Evolutionary conservation across 2,797 vertebrate genomes (phyloP).

Genomic region (Morus bassanus): DNA sequence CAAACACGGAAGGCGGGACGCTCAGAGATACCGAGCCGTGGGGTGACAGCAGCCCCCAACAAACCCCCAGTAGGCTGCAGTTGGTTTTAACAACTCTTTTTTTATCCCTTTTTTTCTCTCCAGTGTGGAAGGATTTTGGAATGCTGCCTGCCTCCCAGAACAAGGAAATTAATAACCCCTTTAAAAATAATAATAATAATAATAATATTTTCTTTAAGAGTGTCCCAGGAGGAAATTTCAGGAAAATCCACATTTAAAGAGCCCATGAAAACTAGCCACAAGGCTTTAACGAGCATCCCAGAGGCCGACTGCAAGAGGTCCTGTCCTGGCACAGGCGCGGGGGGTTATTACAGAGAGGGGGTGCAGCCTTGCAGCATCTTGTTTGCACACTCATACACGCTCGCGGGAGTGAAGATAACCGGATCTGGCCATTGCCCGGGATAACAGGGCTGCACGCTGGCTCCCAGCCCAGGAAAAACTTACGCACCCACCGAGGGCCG

Average conservation of each 20-base stretch:
- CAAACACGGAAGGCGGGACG: not conserved
- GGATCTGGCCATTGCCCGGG: not conserved
- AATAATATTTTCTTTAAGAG: not conserved
- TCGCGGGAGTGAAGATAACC: not conserved
- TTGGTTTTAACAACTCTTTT: not conserved
- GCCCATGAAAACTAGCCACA: not conserved
- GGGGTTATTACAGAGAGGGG: not conserved
- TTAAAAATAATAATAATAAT: too few relatives aligned
- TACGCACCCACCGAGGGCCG: not conserved
- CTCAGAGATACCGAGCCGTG: fast-evolving
- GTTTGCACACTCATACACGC: not conserved
- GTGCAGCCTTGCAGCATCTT: not conserved
- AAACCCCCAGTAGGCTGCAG: fast-evolving
- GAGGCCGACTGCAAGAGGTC: not conserved
- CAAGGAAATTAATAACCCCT: not conserved
- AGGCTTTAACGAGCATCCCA: not conserved
- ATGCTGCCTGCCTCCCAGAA: not conserved
- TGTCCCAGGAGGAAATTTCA: not conserved
- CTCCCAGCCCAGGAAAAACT: not conserved
- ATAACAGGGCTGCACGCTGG: not conserved
- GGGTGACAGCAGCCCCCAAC: not conserved
- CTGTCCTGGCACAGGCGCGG: fast-evolving
- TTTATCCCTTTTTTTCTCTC: not conserved
- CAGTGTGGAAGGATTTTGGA: not conserved
- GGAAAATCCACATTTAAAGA: not conserved